Evolutionary conservation across 2,797 vertebrate genomes (phyloP).

Genomic region (Lepus oiostolus): DNA sequence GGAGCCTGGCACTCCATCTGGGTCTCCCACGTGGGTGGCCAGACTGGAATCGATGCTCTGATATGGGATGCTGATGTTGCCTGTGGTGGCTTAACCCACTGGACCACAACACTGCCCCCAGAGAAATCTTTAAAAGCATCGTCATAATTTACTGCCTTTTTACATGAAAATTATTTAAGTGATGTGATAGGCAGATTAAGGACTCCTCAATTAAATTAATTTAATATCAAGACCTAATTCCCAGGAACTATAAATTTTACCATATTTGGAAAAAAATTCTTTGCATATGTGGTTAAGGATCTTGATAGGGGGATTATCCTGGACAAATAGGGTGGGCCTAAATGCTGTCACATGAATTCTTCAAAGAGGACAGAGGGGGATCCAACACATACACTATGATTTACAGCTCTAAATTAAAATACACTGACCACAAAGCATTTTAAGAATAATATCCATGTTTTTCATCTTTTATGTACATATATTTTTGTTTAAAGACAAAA

Average conservation of each 20-base stretch:
- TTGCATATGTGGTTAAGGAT: neutral
- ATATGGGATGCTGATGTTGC: no score
- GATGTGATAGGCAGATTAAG: neutral
- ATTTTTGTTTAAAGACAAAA: neutral
- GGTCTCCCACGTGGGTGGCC: no score
- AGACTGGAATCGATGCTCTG: no score
- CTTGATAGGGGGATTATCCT: neutral
- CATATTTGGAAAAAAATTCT: conserved; percentile 11
- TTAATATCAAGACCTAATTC: neutral
- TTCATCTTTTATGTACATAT: no score
- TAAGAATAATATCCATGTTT: no score
- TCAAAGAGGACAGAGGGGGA: neutral
- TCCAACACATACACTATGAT: no score
- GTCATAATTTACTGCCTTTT: neutral
- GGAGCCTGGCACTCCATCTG: no score
- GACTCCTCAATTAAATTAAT: no score
- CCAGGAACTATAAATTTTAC: neutral
- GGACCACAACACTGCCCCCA: no score
- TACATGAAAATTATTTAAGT: conserved; percentile 6
- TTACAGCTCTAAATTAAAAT: no score
- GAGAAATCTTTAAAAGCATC: conserved; percentile 54
- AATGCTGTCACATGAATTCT: neutral
- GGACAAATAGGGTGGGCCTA: neutral
- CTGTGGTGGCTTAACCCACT: no score
- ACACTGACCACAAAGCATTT: no score